Percentiles rank a stretch among this genome's conserved stretches.
phyloP scores from a whole-genome alignment of 1,140 invertebrate species.

The Eupristina koningsbergeri region DNA sequence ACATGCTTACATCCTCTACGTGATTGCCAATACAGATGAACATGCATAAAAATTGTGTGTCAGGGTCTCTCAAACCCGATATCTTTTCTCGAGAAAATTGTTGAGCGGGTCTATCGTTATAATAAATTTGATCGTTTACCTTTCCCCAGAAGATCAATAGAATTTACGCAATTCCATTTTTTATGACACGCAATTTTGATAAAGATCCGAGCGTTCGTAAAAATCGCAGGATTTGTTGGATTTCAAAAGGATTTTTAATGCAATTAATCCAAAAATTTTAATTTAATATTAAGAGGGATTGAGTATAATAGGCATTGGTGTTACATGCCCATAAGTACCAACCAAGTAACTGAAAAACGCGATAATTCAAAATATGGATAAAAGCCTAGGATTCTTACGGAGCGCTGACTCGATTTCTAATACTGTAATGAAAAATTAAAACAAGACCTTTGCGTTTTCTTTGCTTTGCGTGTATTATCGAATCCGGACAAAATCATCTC shows the following conservation, averaged over 20 bases:
- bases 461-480: not conserved
- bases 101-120: not conserved
- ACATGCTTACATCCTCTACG: constrained; percentile 52
- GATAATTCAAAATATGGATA: too few relatives aligned
- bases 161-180: not conserved
- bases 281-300: too few relatives aligned
- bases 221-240: not conserved
- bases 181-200: not conserved
- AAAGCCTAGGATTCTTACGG: too few relatives aligned
- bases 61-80: constrained; percentile 56
- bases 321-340: too few relatives aligned
- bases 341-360: too few relatives aligned
- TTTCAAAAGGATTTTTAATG: not conserved
- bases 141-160: not conserved
- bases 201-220: not conserved
- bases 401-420: not conserved
- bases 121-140: not conserved
- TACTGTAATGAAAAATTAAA: not conserved
- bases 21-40: constrained; percentile 58
- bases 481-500: not conserved
- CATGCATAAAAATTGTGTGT: constrained; percentile 52
- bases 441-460: not conserved
- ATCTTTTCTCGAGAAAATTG: constrained; percentile 1
- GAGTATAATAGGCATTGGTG: too few relatives aligned
- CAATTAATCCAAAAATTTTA: not conserved